Percentiles rank a stretch among this genome's conserved stretches.
Evolutionary conservation across 2,888 invertebrate species (phyloP).

Genomic region (Listrodromus nycthemerus): DNA sequence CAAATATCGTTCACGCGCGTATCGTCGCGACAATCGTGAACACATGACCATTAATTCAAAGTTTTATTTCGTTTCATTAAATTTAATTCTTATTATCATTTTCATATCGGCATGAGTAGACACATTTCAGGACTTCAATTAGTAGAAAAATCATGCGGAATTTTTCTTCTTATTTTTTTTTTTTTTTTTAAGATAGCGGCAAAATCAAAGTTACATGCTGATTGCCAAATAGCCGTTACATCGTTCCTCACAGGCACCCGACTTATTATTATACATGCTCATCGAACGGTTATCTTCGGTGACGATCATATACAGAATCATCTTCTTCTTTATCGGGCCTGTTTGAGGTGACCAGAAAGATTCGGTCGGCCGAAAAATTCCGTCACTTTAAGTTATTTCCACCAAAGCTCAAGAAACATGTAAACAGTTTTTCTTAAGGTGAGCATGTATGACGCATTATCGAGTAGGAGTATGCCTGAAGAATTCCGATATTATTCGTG

Average conservation of each 20-base stretch:
- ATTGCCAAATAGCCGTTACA: constrained; percentile 38
- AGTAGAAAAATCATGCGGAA: constrained; percentile 47
- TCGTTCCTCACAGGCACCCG: constrained; percentile 51
- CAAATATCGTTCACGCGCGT: constrained; percentile 33
- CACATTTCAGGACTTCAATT: constrained; percentile 30
- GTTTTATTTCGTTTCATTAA: constrained; percentile 5
- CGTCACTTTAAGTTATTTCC: no score
- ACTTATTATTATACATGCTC: background rate
- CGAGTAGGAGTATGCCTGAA: no score
- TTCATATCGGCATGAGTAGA: constrained; percentile 26
- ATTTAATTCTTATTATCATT: constrained; percentile 2
- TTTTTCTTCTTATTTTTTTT: background rate
- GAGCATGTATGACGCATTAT: no score
- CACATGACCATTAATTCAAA: constrained; percentile 52
- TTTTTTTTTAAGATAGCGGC: constrained; percentile 28
- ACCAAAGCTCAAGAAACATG: no score
- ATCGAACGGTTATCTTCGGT: background rate
- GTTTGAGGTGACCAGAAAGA: no score
- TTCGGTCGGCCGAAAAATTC: no score
- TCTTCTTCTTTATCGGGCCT: constrained; percentile 13
- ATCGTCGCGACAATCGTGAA: constrained; percentile 46
- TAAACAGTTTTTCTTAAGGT: no score
- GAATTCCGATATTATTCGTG: no score
- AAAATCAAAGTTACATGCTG: constrained; percentile 21
- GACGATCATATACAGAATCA: background rate